phyloP scores from a whole-genome alignment of 2,888 invertebrate species.

The Drosophila anceps region DNA sequence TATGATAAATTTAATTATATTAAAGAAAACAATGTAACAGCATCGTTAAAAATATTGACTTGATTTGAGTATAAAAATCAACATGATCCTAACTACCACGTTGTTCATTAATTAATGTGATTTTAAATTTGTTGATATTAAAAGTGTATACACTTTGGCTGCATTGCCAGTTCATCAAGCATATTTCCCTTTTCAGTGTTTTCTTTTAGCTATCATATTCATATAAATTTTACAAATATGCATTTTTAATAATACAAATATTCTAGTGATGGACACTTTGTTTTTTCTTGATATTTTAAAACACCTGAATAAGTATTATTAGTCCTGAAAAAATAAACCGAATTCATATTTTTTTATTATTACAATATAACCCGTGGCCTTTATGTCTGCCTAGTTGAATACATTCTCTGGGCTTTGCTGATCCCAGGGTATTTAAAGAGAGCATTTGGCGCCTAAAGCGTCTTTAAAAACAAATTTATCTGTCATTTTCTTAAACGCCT shows the following conservation, averaged over 20 bases:
- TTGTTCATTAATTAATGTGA: not conserved
- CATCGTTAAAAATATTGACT: not conserved
- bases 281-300: not conserved
- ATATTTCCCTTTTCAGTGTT: too few species aligned
- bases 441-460: slow-evolving; percentile 39
- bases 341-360: too few species aligned
- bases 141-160: not conserved
- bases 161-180: not conserved
- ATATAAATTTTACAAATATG: too few species aligned
- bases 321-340: too few species aligned
- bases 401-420: not conserved
- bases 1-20: not conserved
- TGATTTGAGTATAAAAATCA: not conserved
- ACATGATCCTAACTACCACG: not conserved
- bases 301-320: not conserved
- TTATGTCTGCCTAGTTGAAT: not conserved
- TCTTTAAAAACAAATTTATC: slow-evolving; percentile 67
- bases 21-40: not conserved
- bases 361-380: not conserved
- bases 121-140: not conserved
- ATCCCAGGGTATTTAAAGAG: slow-evolving; percentile 8
- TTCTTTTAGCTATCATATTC: not conserved
- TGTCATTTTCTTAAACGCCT: slow-evolving; percentile 72
- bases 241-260: not conserved
- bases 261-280: too few species aligned